Percentiles rank a stretch among this genome's conserved stretches.
These are phyloP conservation scores for Zaprionus taronus DNA, from an alignment of 1,140 invertebrate genomes.

Conservation along the genomic window DNA sequence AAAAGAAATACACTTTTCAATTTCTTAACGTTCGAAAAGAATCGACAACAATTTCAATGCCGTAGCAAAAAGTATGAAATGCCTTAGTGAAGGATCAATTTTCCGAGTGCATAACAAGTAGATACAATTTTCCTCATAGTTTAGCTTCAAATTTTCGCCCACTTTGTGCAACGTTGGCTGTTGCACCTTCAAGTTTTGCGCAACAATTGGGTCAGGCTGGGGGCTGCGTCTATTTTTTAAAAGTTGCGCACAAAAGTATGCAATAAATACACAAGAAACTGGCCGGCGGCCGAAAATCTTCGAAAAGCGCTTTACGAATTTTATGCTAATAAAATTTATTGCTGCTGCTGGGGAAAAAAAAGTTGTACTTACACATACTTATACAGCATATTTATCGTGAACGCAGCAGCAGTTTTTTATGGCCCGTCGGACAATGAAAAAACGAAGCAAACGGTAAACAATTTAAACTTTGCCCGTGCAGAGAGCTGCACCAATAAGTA, in stretches of 20 bases:
- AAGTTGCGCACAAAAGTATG: constrained; percentile 30
- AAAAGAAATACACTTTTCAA: background rate
- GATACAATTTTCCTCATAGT: background rate
- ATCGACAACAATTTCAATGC: background rate
- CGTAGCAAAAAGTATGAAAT: background rate
- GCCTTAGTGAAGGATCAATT: background rate
- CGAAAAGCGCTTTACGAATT: constrained; percentile 59
- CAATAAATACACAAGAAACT: constrained; percentile 26
- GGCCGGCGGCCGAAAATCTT: constrained; percentile 48
- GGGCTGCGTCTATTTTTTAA: background rate
- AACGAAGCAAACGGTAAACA: constrained; percentile 47
- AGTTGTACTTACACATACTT: constrained; percentile 36
- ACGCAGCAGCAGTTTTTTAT: constrained; percentile 55
- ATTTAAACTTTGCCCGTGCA: constrained; percentile 49
- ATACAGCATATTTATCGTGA: constrained; percentile 61
- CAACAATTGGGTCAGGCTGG: constrained; percentile 3
- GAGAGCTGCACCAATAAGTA: constrained; percentile 35
- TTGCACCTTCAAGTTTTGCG: constrained; percentile 19
- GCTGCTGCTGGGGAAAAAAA: constrained; percentile 27
- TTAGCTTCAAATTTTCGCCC: background rate
- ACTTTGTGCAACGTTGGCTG: background rate
- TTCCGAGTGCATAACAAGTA: background rate
- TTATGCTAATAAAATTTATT: constrained; percentile 67
- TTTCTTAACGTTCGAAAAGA: background rate
- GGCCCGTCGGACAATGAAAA: constrained; percentile 39